A percentile compares a stretch with the other conserved stretches of the same genome.
These are phyloP conservation scores for Sebastes itinus DNA, from an alignment of 2,797 vertebrate species.

Conservation along the genomic window DNA sequence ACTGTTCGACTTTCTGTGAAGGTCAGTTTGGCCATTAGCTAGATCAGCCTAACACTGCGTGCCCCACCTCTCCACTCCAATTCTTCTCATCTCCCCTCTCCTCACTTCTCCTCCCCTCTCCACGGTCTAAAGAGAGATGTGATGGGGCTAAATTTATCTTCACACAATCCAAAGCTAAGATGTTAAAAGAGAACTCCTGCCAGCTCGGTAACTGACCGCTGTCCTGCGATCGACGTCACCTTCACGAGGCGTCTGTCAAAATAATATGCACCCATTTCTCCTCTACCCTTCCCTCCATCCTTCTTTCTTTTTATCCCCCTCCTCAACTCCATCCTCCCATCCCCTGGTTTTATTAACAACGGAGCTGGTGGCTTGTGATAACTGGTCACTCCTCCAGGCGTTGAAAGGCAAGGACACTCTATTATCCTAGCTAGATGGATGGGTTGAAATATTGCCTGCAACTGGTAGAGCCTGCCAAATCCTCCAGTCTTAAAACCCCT, in stretches of 20 bases:
- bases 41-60: slow-evolving; percentile 68
- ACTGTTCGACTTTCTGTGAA: slow-evolving; percentile 76
- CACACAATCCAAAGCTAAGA: slow-evolving; percentile 64
- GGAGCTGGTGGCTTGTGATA: slow-evolving; percentile 84
- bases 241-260: slow-evolving; percentile 56
- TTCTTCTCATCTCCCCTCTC: slow-evolving; percentile 69
- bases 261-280: slow-evolving; percentile 49
- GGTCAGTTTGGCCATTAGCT: slow-evolving; percentile 81
- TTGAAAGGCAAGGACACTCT: slow-evolving; percentile 84
- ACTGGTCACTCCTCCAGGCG: slow-evolving; percentile 85
- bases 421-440: slow-evolving; percentile 85
- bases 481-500: slow-evolving; percentile 80
- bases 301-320: slow-evolving; percentile 54
- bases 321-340: slow-evolving; percentile 58
- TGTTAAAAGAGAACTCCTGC: slow-evolving; percentile 66
- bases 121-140: slow-evolving; percentile 47
- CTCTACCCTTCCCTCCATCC: slow-evolving; percentile 45
- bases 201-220: slow-evolving; percentile 58
- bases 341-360: slow-evolving; percentile 80
- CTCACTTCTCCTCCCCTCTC: slow-evolving; percentile 47
- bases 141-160: slow-evolving; percentile 72
- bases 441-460: slow-evolving; percentile 84
- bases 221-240: slow-evolving; percentile 65
- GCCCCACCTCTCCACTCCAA: slow-evolving; percentile 75
- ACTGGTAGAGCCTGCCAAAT: slow-evolving; percentile 82